A percentile compares a stretch with the other conserved stretches of the same genome.
These are phyloP conservation scores for Suricata suricatta DNA, from an alignment of 2,113 vertebrate species.

Conservation along the genomic window DNA sequence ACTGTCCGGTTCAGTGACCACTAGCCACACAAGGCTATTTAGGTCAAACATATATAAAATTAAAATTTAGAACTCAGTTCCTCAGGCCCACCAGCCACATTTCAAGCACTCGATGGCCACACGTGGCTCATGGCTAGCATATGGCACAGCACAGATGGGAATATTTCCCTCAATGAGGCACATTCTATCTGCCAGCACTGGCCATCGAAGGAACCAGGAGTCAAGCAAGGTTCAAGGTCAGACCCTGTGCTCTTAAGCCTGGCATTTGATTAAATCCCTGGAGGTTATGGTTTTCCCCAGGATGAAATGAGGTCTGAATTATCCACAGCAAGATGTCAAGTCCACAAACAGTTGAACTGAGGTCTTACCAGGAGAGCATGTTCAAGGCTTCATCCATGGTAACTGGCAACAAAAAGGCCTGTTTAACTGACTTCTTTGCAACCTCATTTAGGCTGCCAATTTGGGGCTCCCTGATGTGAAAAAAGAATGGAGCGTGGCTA, in stretches of 20 bases:
- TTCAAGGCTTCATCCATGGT: neutral
- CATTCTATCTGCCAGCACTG: neutral
- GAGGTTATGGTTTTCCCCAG: neutral
- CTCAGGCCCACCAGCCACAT: neutral
- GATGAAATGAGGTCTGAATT: constrained; percentile 17
- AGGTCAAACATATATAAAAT: neutral
- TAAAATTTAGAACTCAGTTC: neutral
- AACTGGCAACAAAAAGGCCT: constrained; percentile 24
- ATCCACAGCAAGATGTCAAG: neutral
- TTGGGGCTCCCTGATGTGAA: constrained; percentile 59
- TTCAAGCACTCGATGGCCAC: neutral
- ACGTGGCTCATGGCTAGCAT: neutral
- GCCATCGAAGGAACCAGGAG: neutral
- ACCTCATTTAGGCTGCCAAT: constrained; percentile 51
- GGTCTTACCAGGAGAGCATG: neutral
- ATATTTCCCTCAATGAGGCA: neutral
- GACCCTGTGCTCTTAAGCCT: neutral
- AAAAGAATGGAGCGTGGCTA: constrained; percentile 47
- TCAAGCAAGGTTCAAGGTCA: neutral
- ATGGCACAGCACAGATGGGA: neutral
- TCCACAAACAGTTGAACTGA: neutral
- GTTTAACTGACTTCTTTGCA: constrained; percentile 25
- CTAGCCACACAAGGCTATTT: neutral
- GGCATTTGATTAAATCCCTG: neutral
- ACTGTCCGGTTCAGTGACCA: neutral